Evolutionary conservation across 1,140 invertebrate species (phyloP).

Genomic region (Pollicipes pollicipes): DNA sequence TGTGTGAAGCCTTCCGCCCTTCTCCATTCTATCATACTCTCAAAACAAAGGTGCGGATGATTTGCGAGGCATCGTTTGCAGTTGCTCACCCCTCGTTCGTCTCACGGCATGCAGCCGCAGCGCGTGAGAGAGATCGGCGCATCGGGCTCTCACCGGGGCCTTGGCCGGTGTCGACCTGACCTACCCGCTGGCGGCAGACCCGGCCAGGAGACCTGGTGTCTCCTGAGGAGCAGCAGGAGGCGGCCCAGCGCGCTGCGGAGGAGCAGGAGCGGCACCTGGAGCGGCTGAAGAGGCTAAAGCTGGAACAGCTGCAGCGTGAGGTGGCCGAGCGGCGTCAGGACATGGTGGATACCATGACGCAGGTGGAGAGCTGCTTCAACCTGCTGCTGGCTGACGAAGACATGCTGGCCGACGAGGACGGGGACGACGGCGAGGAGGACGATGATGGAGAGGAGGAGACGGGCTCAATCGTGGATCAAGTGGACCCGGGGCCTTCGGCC

Average conservation of each 20-base stretch:
- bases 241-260: background rate
- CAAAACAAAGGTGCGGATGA: no score
- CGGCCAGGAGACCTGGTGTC: background rate
- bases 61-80: no score
- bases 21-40: no score
- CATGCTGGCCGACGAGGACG: conserved; percentile 17
- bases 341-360: conserved; percentile 4
- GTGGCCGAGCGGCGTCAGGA: background rate
- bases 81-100: no score
- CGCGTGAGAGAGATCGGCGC: no score
- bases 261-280: background rate
- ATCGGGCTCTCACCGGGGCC: no score
- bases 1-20: no score
- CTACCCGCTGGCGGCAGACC: background rate
- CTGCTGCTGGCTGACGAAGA: conserved; percentile 1
- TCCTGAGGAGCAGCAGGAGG: background rate
- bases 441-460: conserved; percentile 11
- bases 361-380: conserved; percentile 7
- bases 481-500: background rate
- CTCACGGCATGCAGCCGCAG: no score
- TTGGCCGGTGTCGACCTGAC: no score
- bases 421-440: conserved; percentile 15
- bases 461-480: background rate
- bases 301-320: background rate
- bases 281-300: background rate